phyloP scores from a whole-genome alignment of 2,797 vertebrate species.

The Hydrocynus forskahlii region DNA sequence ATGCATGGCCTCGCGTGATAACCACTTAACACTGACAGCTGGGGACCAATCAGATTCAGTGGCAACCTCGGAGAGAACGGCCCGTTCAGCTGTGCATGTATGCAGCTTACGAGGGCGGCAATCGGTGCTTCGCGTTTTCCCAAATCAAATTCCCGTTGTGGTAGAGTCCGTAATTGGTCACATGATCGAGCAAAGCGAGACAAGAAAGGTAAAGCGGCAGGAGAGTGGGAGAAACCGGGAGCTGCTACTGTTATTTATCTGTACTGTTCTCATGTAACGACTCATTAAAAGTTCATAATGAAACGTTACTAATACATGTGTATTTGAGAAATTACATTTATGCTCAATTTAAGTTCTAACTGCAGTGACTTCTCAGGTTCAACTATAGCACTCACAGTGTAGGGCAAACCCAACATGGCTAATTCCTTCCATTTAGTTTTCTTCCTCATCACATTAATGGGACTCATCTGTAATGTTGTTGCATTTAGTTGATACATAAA shows the following conservation, averaged over 20 bases:
- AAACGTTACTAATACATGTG: neutral
- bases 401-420: neutral
- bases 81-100: constrained; percentile 39
- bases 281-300: neutral
- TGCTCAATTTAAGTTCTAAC: neutral
- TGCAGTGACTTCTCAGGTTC: neutral
- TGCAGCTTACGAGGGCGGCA: constrained; percentile 1
- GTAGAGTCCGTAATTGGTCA: constrained; percentile 28
- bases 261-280: neutral
- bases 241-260: neutral
- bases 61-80: constrained; percentile 14
- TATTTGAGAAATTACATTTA: neutral
- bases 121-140: constrained; percentile 12
- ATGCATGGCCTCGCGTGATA: constrained; percentile 60
- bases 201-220: too few species aligned
- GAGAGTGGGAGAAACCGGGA: neutral
- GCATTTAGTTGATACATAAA: neutral
- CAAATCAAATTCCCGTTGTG: constrained; percentile 29
- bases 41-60: constrained; percentile 54
- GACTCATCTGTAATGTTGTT: neutral
- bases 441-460: neutral
- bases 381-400: neutral
- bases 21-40: constrained; percentile 59
- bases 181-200: constrained; percentile 15
- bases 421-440: neutral